Evolutionary conservation across 2,113 vertebrate genomes (phyloP).

Genomic region (Urocolius indicus): DNA sequence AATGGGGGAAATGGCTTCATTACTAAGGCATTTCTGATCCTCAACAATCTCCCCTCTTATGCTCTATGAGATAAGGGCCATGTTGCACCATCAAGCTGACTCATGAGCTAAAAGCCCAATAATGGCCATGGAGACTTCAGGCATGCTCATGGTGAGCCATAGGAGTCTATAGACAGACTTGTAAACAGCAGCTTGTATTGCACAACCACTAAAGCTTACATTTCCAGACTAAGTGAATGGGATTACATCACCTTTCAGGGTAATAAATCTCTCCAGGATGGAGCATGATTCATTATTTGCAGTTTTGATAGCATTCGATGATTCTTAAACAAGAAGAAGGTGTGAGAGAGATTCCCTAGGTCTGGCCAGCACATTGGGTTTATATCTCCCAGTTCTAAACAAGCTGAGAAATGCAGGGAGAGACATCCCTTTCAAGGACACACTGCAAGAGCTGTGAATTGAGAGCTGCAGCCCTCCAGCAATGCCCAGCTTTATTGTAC

Average conservation of each 20-base stretch:
- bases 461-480: background rate
- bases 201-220: background rate
- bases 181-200: background rate
- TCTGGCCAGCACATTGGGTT: background rate
- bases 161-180: background rate
- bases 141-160: background rate
- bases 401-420: background rate
- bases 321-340: background rate
- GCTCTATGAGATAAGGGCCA: background rate
- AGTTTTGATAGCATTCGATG: background rate
- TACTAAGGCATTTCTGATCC: background rate
- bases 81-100: rapidly evolving
- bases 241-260: background rate
- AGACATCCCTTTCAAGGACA: background rate
- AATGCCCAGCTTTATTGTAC: background rate
- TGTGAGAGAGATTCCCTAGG: background rate
- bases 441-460: background rate
- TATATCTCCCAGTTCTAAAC: background rate
- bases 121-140: background rate
- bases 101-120: background rate
- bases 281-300: background rate
- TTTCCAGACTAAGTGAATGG: background rate
- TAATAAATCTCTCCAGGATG: background rate
- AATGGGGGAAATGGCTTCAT: background rate
- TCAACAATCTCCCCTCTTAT: background rate